These are phyloP conservation scores for Amblyopsis rosae DNA, from an alignment of 2,113 vertebrate genomes.

Conservation along the genomic window DNA sequence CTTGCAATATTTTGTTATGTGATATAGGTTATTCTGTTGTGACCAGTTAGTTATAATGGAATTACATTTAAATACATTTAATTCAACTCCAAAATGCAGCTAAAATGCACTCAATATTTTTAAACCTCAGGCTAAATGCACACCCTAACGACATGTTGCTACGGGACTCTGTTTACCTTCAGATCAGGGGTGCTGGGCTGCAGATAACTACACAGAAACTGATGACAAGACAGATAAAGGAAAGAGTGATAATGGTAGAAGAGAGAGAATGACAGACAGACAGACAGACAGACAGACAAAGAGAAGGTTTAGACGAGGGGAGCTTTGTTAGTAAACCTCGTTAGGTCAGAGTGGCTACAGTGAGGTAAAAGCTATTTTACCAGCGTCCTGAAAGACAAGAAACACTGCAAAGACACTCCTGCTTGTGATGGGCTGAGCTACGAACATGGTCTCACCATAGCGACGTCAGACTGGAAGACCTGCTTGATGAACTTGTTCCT, in stretches of 20 bases:
- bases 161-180: slow-evolving; percentile 66
- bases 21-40: no score
- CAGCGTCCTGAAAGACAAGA: slow-evolving; percentile 9
- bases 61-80: no score
- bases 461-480: slow-evolving; percentile 93
- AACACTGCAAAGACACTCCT: neutral
- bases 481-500: slow-evolving; percentile 98
- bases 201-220: slow-evolving; percentile 81
- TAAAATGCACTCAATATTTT: no score
- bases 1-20: no score
- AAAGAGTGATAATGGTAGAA: slow-evolving; percentile 40
- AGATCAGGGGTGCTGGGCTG: slow-evolving; percentile 70
- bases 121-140: neutral
- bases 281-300: neutral
- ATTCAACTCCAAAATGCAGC: no score
- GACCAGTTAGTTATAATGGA: no score
- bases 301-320: slow-evolving; percentile 33
- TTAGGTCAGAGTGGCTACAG: slow-evolving; percentile 20
- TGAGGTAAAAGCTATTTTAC: slow-evolving; percentile 24
- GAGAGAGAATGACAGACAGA: slow-evolving; percentile 14
- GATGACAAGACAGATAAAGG: slow-evolving; percentile 46
- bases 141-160: slow-evolving; percentile 25
- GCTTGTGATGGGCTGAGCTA: neutral
- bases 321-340: slow-evolving; percentile 20
- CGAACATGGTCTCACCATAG: slow-evolving; percentile 81